Evolutionary conservation across 35 echinoderm and acorn worm genomes (phyloP).

Genomic region (Ophioderma brevispina): DNA sequence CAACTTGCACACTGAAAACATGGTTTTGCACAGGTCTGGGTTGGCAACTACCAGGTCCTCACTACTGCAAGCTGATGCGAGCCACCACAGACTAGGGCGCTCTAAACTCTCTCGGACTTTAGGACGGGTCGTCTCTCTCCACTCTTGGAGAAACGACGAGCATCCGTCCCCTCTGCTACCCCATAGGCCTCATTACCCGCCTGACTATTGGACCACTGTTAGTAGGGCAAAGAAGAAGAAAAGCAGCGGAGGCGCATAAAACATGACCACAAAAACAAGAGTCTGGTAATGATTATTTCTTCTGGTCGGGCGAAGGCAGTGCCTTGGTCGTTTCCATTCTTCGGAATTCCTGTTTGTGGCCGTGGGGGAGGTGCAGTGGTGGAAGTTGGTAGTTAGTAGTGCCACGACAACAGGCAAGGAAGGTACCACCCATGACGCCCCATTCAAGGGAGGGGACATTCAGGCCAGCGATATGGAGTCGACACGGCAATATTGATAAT

Average conservation of each 20-base stretch:
- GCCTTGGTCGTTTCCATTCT: background rate
- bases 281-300: background rate
- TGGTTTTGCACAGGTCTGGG: no score
- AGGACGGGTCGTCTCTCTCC: background rate
- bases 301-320: background rate
- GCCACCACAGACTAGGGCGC: background rate
- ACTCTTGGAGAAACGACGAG: background rate
- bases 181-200: background rate
- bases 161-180: background rate
- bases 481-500: background rate
- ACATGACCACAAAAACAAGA: background rate
- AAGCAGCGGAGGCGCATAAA: background rate
- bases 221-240: background rate
- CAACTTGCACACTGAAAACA: background rate
- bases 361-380: background rate
- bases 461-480: no score
- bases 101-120: background rate
- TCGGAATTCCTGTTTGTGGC: background rate
- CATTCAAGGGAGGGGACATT: background rate
- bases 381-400: background rate
- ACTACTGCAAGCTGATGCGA: no score
- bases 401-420: background rate
- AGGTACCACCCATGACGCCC: background rate
- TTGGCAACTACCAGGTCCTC: no score
- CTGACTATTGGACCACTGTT: background rate